Evolutionary conservation across 2,797 vertebrate genomes (phyloP).

Genomic region (Helarctos malayanus): DNA sequence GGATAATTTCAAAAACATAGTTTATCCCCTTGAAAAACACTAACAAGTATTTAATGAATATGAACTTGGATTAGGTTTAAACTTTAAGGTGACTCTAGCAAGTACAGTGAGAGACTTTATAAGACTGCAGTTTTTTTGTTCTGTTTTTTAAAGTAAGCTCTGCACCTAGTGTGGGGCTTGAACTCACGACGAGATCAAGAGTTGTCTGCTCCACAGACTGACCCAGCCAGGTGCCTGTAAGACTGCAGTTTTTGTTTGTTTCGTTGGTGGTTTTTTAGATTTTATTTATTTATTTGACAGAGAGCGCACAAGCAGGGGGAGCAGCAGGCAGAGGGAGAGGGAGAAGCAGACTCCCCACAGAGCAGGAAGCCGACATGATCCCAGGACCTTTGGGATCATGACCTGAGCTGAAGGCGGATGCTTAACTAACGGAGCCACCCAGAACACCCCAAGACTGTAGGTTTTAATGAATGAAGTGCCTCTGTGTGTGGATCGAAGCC

Average conservation of each 20-base stretch:
- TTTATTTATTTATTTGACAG: too few relatives aligned
- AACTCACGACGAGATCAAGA: not conserved
- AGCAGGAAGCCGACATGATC: too few relatives aligned
- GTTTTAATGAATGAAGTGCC: slow-evolving; percentile 32
- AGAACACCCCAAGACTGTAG: not conserved
- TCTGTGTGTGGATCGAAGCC: not conserved
- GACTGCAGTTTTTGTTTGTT: not conserved
- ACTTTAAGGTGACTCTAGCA: not conserved
- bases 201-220: not conserved
- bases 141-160: not conserved
- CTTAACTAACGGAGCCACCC: too few relatives aligned
- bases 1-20: slow-evolving; percentile 2
- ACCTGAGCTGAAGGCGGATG: too few relatives aligned
- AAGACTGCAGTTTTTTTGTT: not conserved
- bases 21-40: slow-evolving; percentile 23
- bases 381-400: too few relatives aligned
- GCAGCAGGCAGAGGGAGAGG: too few relatives aligned
- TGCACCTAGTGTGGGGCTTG: not conserved
- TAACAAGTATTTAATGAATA: not conserved
- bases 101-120: not conserved
- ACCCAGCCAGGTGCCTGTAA: not conserved
- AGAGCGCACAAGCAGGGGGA: too few relatives aligned
- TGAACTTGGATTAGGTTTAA: slow-evolving; percentile 18
- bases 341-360: too few relatives aligned
- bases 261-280: too few relatives aligned